These are phyloP conservation scores for Thereuonema tuberculata DNA, from an alignment of 1,140 invertebrate species.

Conservation along the genomic window DNA sequence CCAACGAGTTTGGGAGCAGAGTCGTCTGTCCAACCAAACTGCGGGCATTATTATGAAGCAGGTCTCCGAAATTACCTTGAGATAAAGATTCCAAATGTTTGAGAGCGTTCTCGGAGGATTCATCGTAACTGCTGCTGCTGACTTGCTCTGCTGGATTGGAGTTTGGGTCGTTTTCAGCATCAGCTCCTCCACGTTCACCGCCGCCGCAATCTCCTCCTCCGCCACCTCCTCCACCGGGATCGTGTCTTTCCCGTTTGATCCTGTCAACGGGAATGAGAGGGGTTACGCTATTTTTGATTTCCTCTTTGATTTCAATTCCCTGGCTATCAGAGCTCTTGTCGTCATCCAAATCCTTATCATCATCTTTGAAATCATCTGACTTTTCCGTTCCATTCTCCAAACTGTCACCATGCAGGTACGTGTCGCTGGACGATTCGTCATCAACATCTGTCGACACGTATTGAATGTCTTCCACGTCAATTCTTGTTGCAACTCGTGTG, in stretches of 20 bases:
- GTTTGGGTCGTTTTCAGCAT: slow-evolving; percentile 19
- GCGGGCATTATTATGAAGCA: slow-evolving; percentile 18
- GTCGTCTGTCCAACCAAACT: slow-evolving; percentile 3
- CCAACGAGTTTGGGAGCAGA: slow-evolving; percentile 22
- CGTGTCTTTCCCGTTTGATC: slow-evolving; percentile 10
- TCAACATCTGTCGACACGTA: slow-evolving; percentile 4
- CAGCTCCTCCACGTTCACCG: slow-evolving; percentile 20
- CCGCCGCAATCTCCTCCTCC: slow-evolving; percentile 10
- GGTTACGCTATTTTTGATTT: neutral
- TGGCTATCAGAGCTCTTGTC: slow-evolving; percentile 18
- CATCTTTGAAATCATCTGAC: slow-evolving; percentile 15
- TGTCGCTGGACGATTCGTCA: slow-evolving; percentile 19
- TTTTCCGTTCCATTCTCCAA: slow-evolving; percentile 23
- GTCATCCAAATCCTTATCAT: slow-evolving; percentile 26
- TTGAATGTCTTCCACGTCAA: slow-evolving; percentile 41
- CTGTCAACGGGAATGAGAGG: slow-evolving; percentile 12
- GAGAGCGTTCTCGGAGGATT: slow-evolving; percentile 44
- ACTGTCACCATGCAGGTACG: slow-evolving; percentile 18
- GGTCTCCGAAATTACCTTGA: slow-evolving; percentile 52
- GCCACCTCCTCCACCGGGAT: neutral
- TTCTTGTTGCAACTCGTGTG: slow-evolving; percentile 50
- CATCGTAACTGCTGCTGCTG: slow-evolving; percentile 13
- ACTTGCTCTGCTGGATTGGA: slow-evolving; percentile 6
- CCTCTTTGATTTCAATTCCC: slow-evolving; percentile 12
- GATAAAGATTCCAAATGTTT: slow-evolving; percentile 65